Conservation (phyloP, 2,797 vertebrate genomes). For the Alosa sapidissima region DNA sequence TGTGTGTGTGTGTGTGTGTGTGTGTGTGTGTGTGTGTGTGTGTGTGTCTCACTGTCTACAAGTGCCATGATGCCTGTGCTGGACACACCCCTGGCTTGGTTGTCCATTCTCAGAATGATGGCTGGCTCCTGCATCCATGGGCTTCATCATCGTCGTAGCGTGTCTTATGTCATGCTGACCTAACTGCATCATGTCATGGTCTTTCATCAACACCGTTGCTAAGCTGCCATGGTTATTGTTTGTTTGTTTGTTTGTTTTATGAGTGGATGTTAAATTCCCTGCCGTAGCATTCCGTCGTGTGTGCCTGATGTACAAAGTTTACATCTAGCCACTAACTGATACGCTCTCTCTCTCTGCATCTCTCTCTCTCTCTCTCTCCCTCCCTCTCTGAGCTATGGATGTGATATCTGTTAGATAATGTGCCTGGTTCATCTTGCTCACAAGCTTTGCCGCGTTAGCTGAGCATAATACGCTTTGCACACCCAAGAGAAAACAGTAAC, state of each 20-base stretch:
- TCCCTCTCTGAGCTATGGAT: background rate
- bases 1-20: background rate
- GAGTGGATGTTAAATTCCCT: background rate
- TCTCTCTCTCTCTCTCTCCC: background rate
- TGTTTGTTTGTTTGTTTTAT: background rate
- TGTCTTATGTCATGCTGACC: background rate
- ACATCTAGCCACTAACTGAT: background rate
- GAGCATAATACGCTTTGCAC: background rate
- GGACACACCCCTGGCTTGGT: background rate
- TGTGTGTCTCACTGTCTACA: conserved; percentile 2
- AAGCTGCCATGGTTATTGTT: background rate
- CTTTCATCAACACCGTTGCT: background rate
- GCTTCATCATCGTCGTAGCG: background rate
- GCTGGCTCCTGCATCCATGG: background rate
- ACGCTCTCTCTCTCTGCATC: too few species aligned
- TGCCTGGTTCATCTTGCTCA: background rate
- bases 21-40: background rate
- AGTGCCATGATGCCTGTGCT: background rate
- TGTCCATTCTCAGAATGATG: background rate
- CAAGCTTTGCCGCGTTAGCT: background rate
- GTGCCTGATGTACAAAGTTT: background rate
- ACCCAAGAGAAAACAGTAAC: background rate
- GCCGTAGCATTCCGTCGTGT: background rate
- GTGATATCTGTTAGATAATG: background rate
- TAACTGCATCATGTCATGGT: background rate